These are phyloP conservation scores for Catalaphyllia jardinei DNA, from an alignment of 64 coral and sea anemone species.

Conservation along the genomic window DNA sequence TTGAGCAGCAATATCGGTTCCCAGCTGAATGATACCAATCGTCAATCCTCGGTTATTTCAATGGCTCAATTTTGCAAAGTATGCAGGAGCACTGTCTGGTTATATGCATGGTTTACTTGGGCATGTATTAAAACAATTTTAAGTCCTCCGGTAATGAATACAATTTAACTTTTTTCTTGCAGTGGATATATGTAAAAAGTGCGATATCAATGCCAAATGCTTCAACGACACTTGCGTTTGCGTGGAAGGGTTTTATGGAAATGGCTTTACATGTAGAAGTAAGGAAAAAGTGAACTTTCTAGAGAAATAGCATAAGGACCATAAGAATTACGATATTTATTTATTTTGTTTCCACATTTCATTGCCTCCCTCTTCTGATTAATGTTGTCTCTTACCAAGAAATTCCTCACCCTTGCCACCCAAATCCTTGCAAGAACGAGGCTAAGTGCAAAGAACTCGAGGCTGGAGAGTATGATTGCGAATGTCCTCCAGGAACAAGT, in stretches of 20 bases:
- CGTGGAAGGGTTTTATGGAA: conserved; percentile 76
- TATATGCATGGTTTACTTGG: no score
- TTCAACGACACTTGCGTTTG: conserved; percentile 86
- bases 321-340: no score
- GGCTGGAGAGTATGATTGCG: conserved; percentile 88
- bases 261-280: conserved; percentile 88
- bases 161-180: conserved; percentile 5
- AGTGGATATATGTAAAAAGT: conserved; percentile 96
- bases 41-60: no score
- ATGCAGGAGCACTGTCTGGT: no score
- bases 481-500: conserved; percentile 79
- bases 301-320: no score
- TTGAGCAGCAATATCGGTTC: no score
- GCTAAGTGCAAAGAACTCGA: conserved; percentile 77
- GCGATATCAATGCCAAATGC: conserved; percentile 83
- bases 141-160: not conserved
- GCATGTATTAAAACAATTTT: no score
- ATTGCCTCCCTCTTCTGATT: not conserved
- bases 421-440: conserved; percentile 95
- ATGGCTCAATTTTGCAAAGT: no score
- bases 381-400: conserved; percentile 11
- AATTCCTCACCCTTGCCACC: conserved; percentile 89
- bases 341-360: not conserved
- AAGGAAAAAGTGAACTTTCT: conserved; percentile 9
- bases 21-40: no score